A percentile compares a stretch with the other conserved stretches of the same genome.
phyloP scores from a whole-genome alignment of 1,140 invertebrate genomes.

The Vanessa tameamea region DNA sequence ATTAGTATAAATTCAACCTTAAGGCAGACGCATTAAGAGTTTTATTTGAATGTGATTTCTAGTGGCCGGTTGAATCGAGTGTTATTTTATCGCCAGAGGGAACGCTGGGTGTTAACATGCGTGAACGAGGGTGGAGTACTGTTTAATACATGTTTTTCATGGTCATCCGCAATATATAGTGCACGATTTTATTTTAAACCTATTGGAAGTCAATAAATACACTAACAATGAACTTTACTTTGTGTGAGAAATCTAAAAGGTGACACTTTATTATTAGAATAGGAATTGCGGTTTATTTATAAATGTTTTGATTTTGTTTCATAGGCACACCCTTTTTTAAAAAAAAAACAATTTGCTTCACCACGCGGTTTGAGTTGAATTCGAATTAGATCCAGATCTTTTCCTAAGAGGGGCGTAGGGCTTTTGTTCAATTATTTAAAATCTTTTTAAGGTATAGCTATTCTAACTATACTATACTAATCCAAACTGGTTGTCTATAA shows the following conservation, averaged over 20 bases:
- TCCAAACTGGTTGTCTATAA: no score
- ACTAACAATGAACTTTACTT: not conserved
- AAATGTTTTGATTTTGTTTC: no score
- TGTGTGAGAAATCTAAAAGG: not conserved
- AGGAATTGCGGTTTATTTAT: no score
- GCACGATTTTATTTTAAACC: conserved; percentile 10
- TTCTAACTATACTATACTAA: no score
- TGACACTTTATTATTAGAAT: no score
- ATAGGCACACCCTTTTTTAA: no score
- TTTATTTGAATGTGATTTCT: not conserved
- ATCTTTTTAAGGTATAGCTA: no score
- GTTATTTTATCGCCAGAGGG: conserved; percentile 18
- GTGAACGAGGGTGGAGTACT: conserved; percentile 26
- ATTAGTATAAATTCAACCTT: not conserved
- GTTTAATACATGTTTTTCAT: conserved; percentile 27
- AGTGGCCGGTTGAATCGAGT: not conserved
- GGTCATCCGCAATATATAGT: conserved; percentile 10
- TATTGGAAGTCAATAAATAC: not conserved
- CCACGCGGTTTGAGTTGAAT: no score
- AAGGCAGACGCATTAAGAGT: not conserved
- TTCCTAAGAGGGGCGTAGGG: no score
- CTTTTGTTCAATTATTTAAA: no score
- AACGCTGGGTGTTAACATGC: conserved; percentile 28
- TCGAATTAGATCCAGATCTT: no score
- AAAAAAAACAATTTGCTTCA: no score